Base-by-base conservation (phyloP, 2,888 invertebrate genomes). In the Archips crataeganus region DNA sequence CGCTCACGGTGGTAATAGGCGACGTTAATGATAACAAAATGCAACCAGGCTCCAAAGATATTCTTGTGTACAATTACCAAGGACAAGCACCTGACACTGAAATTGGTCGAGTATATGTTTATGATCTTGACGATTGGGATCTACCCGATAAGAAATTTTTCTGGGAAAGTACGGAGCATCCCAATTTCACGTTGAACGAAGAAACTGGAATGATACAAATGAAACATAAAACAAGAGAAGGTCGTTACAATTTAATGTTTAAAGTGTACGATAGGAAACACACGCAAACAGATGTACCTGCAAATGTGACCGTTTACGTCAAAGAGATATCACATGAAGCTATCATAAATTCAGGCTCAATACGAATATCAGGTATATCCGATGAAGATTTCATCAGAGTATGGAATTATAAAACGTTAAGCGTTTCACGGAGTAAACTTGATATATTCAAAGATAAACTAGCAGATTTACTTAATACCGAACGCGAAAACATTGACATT, bases 91-190 rank as follows among this genome's bases (percentile, higher is more conserved):
- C 97, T 39, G 98, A 98, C 81, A 98, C 98, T 0, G 98, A 97
- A 89, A 97, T 99, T 77, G 99, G 99, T 49, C 95, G 98, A 76
- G 99, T 99, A 8, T 99, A 99, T 90, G 99, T 99, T 0, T 98
- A 98, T 86, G 99, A 99, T 92, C 94, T 98, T 78, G 99, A 99
- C 90, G 99, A 99, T 89, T 99, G 99, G 99, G 99, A 99, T 93
- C 94, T 99, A 77, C 98, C 98, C 0, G 99, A 99, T 89, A 99
- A 99, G 91, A 98, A 98, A 84, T 99, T 99, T 95, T 98, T 98
- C 87, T 99, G 98, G 98, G 98, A 98, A 85, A 96, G 96, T 62
- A 95, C 96, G 70, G 98, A 98, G 86, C 98, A 98, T 94, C 97
- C 97, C 0, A 96, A 97, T 80, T 99, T 99, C 88, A 97, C 97